These are phyloP conservation scores for Anthopleura sola DNA, from an alignment of 64 coral and sea anemone species.

Conservation along the genomic window DNA sequence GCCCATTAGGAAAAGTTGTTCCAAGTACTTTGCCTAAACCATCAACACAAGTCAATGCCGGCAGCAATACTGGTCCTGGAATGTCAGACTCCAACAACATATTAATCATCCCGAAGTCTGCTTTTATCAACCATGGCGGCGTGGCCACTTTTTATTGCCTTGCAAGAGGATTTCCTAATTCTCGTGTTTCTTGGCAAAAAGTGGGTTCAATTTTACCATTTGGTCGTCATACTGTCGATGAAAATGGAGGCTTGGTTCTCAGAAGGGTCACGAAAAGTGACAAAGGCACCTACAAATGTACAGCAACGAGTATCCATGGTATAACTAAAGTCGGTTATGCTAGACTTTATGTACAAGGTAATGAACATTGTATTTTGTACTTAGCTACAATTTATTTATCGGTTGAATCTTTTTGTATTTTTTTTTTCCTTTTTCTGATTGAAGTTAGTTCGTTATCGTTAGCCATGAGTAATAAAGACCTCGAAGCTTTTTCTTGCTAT, in stretches of 20 bases:
- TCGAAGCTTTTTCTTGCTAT: too few species aligned
- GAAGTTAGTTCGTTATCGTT: too few species aligned
- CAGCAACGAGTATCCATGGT: not conserved
- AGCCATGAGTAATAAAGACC: too few species aligned
- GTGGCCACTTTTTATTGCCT: slow-evolving; percentile 36
- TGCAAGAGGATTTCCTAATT: slow-evolving; percentile 34
- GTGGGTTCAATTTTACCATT: not conserved
- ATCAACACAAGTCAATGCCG: too few species aligned
- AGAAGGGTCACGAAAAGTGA: slow-evolving; percentile 14
- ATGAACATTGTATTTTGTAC: too few species aligned
- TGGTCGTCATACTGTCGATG: not conserved
- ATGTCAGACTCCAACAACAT: slow-evolving; percentile 33
- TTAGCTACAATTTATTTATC: too few species aligned
- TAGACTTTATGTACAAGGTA: slow-evolving; percentile 21
- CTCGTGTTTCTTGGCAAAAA: slow-evolving; percentile 35
- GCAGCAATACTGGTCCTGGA: too few species aligned
- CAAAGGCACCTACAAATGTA: slow-evolving; percentile 33
- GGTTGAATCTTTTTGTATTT: too few species aligned
- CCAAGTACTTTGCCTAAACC: too few species aligned
- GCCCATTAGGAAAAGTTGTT: too few species aligned
- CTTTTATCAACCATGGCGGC: slow-evolving; percentile 22
- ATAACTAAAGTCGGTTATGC: not conserved
- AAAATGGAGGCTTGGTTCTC: slow-evolving; percentile 11
- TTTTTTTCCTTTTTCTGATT: too few species aligned
- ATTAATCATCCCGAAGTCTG: slow-evolving; percentile 11